Percentiles rank a stretch among this genome's conserved stretches.
These are phyloP conservation scores for Gambusia holbrooki DNA, from an alignment of 2,113 vertebrate species.

Conservation along the genomic window DNA sequence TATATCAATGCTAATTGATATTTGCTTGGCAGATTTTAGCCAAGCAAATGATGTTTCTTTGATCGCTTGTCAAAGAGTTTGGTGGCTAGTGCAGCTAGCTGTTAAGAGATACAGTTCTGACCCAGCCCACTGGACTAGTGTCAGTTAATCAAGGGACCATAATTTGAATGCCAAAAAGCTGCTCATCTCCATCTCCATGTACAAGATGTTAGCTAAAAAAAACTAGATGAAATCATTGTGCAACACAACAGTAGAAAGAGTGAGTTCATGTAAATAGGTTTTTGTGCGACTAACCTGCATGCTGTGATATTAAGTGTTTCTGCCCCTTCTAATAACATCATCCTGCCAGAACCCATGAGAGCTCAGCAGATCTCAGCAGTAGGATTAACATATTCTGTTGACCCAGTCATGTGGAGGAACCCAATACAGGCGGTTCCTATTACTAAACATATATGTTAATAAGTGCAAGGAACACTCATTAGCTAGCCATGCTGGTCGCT, in stretches of 20 bases:
- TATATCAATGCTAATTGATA: too few species aligned
- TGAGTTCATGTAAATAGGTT: slow-evolving; percentile 59
- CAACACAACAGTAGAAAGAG: slow-evolving; percentile 53
- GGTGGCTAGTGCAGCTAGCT: too few species aligned
- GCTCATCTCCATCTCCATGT: too few species aligned
- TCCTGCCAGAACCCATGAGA: slow-evolving; percentile 58
- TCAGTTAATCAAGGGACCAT: too few species aligned
- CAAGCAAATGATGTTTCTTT: too few species aligned
- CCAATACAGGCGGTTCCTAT: slow-evolving; percentile 70
- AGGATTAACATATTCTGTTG: slow-evolving; percentile 81
- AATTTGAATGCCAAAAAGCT: too few species aligned
- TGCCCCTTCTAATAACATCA: slow-evolving; percentile 75
- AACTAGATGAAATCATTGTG: slow-evolving; percentile 31
- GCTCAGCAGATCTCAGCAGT: slow-evolving; percentile 59
- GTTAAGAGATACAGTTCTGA: too few species aligned
- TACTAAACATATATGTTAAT: slow-evolving; percentile 82
- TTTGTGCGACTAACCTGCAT: slow-evolving; percentile 48
- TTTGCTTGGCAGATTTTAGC: too few species aligned
- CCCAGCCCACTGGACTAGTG: too few species aligned
- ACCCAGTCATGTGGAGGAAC: slow-evolving; percentile 73
- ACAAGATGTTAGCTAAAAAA: too few species aligned
- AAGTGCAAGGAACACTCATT: slow-evolving; percentile 77
- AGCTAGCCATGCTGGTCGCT: slow-evolving; percentile 49
- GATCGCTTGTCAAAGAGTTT: too few species aligned
- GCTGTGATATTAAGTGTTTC: slow-evolving; percentile 72